Evolutionary conservation across 1,140 invertebrate genomes (phyloP).

Genomic region (Cylas formicarius): DNA sequence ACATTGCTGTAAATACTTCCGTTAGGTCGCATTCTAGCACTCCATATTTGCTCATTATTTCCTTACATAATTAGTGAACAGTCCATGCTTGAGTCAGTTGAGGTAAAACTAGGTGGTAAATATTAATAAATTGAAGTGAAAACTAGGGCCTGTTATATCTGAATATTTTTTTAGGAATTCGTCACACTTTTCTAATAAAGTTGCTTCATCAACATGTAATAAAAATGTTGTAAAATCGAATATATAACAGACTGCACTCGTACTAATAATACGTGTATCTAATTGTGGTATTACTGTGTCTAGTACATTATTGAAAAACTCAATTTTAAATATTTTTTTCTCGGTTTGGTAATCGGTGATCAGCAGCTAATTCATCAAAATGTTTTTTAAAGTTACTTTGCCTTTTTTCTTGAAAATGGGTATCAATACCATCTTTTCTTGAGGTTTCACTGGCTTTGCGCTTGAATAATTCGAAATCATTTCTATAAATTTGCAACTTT

Average conservation of each 20-base stretch:
- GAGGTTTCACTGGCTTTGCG: conserved; percentile 14
- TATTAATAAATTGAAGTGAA: conserved; percentile 3
- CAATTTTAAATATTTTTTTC: conserved; percentile 4
- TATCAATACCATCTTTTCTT: conserved; percentile 13
- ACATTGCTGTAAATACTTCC: conserved; percentile 4
- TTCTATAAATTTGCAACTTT: conserved; percentile 18
- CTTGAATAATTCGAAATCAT: conserved; percentile 17
- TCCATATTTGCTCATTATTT: conserved; percentile 14
- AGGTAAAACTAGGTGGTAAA: conserved; percentile 4
- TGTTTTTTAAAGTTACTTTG: conserved; percentile 7
- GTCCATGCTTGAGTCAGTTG: not conserved
- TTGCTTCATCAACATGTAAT: no score
- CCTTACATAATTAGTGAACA: conserved; percentile 7
- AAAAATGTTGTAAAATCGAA: no score
- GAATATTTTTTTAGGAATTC: conserved; percentile 1
- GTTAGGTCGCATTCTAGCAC: conserved; percentile 3
- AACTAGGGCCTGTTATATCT: conserved; percentile 1
- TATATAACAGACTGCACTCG: conserved; percentile 3
- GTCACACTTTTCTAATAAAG: no score
- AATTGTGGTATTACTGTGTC: conserved; percentile 3
- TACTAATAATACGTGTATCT: conserved; percentile 2
- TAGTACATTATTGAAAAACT: not conserved
- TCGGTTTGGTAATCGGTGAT: conserved; percentile 4
- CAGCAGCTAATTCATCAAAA: conserved; percentile 10
- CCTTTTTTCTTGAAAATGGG: conserved; percentile 11